Conservation (phyloP, 2,888 invertebrate species). For the Clitarchus hookeri region DNA sequence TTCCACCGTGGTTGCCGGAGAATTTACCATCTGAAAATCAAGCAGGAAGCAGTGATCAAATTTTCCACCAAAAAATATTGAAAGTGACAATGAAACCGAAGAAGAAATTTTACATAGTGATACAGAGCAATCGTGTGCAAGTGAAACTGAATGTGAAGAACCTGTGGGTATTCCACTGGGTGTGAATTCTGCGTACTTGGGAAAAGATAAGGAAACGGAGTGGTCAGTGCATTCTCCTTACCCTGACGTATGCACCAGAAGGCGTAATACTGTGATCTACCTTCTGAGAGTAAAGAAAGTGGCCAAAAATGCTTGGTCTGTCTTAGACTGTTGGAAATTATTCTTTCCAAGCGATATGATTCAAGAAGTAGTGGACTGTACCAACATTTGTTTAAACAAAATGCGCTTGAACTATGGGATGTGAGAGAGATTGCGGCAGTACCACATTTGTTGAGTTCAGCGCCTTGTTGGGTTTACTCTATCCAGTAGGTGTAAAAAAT, state of each 20-base stretch:
- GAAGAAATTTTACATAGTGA: too few relatives aligned
- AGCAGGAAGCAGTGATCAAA: too few relatives aligned
- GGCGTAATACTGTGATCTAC: neutral
- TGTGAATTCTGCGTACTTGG: neutral
- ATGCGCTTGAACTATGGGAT: neutral
- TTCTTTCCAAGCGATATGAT: neutral
- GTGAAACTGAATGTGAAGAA: too few relatives aligned
- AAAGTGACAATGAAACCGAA: too few relatives aligned
- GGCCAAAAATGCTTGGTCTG: neutral
- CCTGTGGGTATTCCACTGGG: neutral
- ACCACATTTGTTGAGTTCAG: neutral
- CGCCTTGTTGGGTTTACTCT: neutral
- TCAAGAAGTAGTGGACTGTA: constrained; percentile 6
- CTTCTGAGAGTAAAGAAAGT: neutral
- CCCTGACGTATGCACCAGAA: neutral
- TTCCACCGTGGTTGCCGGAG: too few relatives aligned
- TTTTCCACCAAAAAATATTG: too few relatives aligned
- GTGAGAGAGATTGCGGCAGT: neutral
- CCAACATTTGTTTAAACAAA: neutral
- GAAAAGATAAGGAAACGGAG: neutral
- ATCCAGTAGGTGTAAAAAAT: neutral
- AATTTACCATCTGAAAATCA: too few relatives aligned
- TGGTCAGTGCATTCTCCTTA: neutral
- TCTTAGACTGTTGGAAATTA: neutral
- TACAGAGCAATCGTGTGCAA: too few relatives aligned